Evolutionary conservation across 2,113 vertebrate species (phyloP).

Genomic region (Eurystomus gularis): DNA sequence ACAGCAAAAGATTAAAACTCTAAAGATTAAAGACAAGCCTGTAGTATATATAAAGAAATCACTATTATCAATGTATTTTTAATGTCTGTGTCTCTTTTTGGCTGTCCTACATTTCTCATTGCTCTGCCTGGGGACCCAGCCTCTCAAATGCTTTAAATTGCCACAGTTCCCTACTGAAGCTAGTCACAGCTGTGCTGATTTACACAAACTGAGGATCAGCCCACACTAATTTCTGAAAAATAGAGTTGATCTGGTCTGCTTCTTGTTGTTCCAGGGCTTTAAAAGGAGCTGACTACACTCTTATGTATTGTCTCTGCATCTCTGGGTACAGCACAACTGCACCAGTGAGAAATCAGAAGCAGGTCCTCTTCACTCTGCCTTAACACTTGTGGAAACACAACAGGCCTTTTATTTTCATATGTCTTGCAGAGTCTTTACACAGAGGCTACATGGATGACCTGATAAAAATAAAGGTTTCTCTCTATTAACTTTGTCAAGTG

Average conservation of each 20-base stretch:
- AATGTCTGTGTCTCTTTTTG: background rate
- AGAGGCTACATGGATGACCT: background rate
- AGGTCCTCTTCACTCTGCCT: background rate
- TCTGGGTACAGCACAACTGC: background rate
- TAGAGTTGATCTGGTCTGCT: background rate
- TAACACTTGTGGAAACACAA: background rate
- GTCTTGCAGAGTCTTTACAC: background rate
- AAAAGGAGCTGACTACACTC: background rate
- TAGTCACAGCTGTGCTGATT: background rate
- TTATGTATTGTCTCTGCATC: background rate
- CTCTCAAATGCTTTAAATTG: background rate
- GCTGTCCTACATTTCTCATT: background rate
- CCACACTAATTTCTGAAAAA: background rate
- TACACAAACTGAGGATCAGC: background rate
- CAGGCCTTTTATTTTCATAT: background rate
- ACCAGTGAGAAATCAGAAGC: background rate
- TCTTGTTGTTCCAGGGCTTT: background rate
- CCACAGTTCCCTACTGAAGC: background rate
- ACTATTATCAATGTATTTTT: background rate
- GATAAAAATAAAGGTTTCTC: background rate
- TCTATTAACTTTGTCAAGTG: background rate
- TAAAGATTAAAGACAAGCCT: slow-evolving; percentile 19
- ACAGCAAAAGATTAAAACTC: slow-evolving; percentile 11
- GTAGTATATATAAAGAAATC: background rate
- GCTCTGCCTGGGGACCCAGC: background rate